Evolutionary conservation across 2,797 vertebrate species (phyloP), one percentile per base, ranked within the genome.

Genomic region (Acridotheres tristis): DNA sequence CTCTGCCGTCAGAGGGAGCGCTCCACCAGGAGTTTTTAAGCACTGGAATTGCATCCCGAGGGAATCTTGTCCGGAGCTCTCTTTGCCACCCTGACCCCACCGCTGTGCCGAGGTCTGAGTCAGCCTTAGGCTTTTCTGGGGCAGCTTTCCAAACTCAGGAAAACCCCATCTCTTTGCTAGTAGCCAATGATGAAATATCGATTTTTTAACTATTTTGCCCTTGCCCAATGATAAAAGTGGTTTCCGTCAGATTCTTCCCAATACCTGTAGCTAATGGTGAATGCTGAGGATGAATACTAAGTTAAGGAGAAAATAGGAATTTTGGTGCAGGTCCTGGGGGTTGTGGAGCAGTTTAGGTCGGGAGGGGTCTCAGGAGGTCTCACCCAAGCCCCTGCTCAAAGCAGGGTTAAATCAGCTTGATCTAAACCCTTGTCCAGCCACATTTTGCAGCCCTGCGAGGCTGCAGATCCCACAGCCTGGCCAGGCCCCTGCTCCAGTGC

Each of bases 1-100:
- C 11, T 15, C 14, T 85, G 62, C 97, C 98, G 25, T 94, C 57
- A 96, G 98, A 93, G 97, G 97, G 97, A 94, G 96, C 9, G 11
- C 61, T 32, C 29, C 76, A 19, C 43, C 53, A 4, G 92, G 89
- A 90, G 93, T 78, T 88, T 54, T 78, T 54, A 78, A 91, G 69
- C 67, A 73, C 94, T 92, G 82, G 87, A 11, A 7, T 51, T 27
- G 13, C 42, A n/a, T 40, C 90, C 42, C 7, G 4, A 57, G 65
- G 77, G 54, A 53, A 14, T 36, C 59, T 25, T 38, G 8, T 25
- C 63, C 27, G 5, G 51, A 50, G 23, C 30, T 74, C 40, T n/a
- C 50, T 84, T 59, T 82, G 34, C 74, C 36, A 3, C 45, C 26
- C 75, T n/a, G 23, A 34, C 45, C 25, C 13, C 79, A 8, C 32